Conservation (phyloP, 2,797 vertebrate species). For the Spheniscus humboldti region DNA sequence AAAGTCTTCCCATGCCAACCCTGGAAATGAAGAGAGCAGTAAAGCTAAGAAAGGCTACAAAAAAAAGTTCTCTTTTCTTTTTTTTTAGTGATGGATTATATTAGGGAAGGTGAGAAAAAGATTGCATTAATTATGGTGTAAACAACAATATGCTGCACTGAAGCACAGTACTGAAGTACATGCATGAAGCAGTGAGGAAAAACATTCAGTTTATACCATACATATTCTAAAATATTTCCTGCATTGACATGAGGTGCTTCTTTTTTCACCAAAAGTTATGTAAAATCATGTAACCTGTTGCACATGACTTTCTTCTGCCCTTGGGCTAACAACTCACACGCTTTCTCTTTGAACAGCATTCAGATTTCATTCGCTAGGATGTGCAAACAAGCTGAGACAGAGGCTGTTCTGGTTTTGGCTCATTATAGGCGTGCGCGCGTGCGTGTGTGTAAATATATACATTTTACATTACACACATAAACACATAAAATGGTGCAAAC, state of each 20-base stretch:
- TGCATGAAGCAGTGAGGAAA: neutral
- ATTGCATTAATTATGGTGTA: neutral
- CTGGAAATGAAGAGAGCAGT: neutral
- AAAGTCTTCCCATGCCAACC: neutral
- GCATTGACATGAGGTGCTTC: neutral
- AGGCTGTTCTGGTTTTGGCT: slow-evolving; percentile 14
- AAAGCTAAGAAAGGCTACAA: neutral
- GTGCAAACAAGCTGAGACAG: slow-evolving; percentile 44
- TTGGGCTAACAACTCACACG: neutral
- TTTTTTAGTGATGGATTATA: neutral
- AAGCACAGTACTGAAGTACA: neutral
- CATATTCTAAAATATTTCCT: neutral
- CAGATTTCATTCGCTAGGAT: slow-evolving; percentile 22
- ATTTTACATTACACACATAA: neutral
- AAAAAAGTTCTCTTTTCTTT: neutral
- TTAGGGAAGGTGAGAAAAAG: neutral
- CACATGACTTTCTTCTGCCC: slow-evolving; percentile 17
- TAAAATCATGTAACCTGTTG: slow-evolving; percentile 41
- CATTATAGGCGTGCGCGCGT: neutral
- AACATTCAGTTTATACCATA: neutral
- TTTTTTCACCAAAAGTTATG: neutral
- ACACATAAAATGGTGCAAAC: neutral
- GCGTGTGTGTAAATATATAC: neutral
- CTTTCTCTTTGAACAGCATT: slow-evolving; percentile 16
- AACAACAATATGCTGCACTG: neutral